phyloP scores from a whole-genome alignment of 2,797 vertebrate species.

The Megaceryle alcyon region DNA sequence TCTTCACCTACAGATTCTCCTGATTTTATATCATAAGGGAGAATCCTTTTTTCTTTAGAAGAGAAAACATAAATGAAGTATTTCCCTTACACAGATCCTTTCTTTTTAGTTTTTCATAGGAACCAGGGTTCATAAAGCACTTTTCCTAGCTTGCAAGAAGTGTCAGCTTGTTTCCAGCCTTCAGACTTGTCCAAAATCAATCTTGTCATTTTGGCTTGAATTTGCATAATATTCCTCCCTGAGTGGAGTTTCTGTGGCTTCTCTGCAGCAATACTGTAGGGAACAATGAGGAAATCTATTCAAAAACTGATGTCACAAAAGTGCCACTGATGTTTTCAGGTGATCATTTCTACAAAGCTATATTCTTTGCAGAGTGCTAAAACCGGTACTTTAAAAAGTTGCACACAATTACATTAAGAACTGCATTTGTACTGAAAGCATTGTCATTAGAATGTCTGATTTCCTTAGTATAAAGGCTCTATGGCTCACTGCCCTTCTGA shows the following conservation, averaged over 20 bases:
- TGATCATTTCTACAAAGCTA: conserved; percentile 8
- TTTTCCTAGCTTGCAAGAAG: background rate
- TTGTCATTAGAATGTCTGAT: conserved; percentile 52
- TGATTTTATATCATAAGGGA: conserved; percentile 53
- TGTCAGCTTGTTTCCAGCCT: conserved; percentile 8
- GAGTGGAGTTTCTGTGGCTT: background rate
- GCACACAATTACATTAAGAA: conserved; percentile 51
- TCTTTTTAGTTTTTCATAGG: background rate
- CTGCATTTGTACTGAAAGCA: conserved; percentile 16
- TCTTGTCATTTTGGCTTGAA: background rate
- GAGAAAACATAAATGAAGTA: conserved; percentile 50
- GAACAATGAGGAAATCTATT: background rate
- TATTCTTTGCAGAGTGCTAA: background rate
- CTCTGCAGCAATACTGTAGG: background rate
- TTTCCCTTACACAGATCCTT: conserved; percentile 7
- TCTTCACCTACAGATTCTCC: conserved; percentile 61
- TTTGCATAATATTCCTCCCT: conserved; percentile 19
- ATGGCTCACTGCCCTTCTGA: conserved; percentile 73
- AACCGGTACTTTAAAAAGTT: conserved; percentile 50
- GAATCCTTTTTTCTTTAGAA: conserved; percentile 45
- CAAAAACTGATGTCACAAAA: background rate
- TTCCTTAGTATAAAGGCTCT: conserved; percentile 64
- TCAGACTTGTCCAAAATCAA: conserved; percentile 13
- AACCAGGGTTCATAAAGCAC: background rate
- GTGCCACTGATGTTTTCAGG: conserved; percentile 30